Conservation (phyloP, 2,113 vertebrate genomes). For the Oryzias curvinotus region DNA sequence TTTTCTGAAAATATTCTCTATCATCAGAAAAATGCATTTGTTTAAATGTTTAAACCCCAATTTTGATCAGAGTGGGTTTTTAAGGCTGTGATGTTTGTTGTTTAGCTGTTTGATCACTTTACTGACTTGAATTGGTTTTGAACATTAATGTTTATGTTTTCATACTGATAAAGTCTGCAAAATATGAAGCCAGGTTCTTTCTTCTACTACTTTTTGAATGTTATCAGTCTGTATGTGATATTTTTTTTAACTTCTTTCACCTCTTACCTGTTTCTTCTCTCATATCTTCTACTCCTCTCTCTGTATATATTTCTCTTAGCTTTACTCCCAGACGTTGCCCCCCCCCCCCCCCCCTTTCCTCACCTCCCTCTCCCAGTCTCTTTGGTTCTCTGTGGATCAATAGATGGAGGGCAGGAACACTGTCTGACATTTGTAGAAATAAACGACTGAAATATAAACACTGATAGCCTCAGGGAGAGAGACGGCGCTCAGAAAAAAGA, state of each 20-base stretch:
- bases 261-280: constrained; percentile 21
- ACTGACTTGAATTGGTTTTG: no score
- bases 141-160: no score
- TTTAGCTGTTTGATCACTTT: no score
- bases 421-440: constrained; percentile 78
- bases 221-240: constrained; percentile 24
- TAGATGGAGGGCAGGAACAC: constrained; percentile 71
- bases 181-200: no score
- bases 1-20: no score
- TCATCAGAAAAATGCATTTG: no score
- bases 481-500: constrained; percentile 4
- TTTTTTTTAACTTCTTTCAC: constrained; percentile 15
- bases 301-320: constrained; percentile 27
- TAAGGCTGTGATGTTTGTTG: no score
- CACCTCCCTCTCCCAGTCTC: constrained; percentile 14
- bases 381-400: constrained; percentile 64
- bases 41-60: no score
- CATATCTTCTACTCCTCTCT: constrained; percentile 15
- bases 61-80: no score
- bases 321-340: constrained; percentile 24
- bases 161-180: no score
- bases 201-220: neutral
- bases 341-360: constrained; percentile 5
- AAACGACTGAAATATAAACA: constrained; percentile 77
- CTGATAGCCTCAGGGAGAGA: constrained; percentile 60